Conservation (phyloP, 2,888 invertebrate species). For the Drosophila imparisetae region DNA sequence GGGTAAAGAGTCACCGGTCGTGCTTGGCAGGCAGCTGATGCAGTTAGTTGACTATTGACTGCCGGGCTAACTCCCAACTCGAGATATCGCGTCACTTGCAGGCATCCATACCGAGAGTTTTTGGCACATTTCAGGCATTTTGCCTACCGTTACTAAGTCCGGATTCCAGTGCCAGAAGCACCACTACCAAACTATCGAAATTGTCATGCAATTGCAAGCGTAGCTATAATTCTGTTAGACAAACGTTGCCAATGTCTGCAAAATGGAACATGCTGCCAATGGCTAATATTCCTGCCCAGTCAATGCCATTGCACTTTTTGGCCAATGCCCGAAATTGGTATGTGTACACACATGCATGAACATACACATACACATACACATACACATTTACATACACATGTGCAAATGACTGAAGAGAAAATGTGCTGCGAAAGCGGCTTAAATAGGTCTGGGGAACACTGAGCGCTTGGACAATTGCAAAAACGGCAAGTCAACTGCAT, state of each 20-base stretch:
- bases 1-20: constrained; percentile 41
- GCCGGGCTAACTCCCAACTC: constrained; percentile 53
- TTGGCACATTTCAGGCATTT: constrained; percentile 69
- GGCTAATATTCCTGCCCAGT: constrained; percentile 64
- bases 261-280: constrained; percentile 63
- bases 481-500: constrained; percentile 76
- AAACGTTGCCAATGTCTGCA: constrained; percentile 72
- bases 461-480: constrained; percentile 43
- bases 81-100: constrained; percentile 77
- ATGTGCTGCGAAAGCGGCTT: constrained; percentile 52
- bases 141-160: constrained; percentile 19
- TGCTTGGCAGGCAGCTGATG: constrained; percentile 73
- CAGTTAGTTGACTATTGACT: constrained; percentile 76
- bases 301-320: constrained; percentile 56
- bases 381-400: not conserved
- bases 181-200: constrained; percentile 22
- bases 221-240: constrained; percentile 76
- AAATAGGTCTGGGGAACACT: constrained; percentile 42
- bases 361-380: constrained; percentile 18
- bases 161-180: constrained; percentile 29
- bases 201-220: constrained; percentile 43
- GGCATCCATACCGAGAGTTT: constrained; percentile 55
- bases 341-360: constrained; percentile 34
- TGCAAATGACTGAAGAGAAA: constrained; percentile 17
- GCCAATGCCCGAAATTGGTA: constrained; percentile 62